These are phyloP conservation scores for Merodon equestris DNA, from an alignment of 2,888 invertebrate genomes.

Conservation along the genomic window DNA sequence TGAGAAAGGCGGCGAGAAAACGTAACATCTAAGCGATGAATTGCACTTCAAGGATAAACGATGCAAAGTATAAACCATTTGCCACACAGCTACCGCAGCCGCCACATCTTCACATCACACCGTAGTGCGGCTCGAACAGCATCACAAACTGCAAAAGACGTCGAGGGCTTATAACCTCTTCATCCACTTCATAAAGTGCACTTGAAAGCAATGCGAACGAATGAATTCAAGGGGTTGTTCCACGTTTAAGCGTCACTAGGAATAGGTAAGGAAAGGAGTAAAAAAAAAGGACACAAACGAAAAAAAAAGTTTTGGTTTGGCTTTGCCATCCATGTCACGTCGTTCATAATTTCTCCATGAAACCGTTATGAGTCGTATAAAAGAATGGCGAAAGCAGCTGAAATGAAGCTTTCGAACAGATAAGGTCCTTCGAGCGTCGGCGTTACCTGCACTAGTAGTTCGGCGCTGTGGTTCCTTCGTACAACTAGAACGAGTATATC, in stretches of 20 bases:
- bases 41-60: conserved; percentile 58
- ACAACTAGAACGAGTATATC: conserved; percentile 16
- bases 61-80: conserved; percentile 56
- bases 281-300: too few species aligned
- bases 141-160: conserved; percentile 65
- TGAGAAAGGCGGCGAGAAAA: conserved; percentile 49
- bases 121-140: conserved; percentile 29
- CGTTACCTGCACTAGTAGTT: conserved; percentile 36
- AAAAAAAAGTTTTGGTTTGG: too few species aligned
- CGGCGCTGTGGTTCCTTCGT: neutral
- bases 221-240: too few species aligned
- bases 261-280: conserved; percentile 15
- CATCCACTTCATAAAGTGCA: conserved; percentile 69
- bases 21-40: conserved; percentile 48
- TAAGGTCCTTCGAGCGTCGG: conserved; percentile 60
- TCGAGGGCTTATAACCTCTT: conserved; percentile 67
- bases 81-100: conserved; percentile 32
- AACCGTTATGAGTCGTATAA: conserved; percentile 61
- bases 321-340: conserved; percentile 62
- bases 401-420: conserved; percentile 57
- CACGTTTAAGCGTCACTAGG: neutral
- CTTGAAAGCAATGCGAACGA: conserved; percentile 52
- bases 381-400: conserved; percentile 50
- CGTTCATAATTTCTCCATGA: conserved; percentile 67
- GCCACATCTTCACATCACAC: conserved; percentile 35